These are phyloP conservation scores for Sebastes itinus DNA, from an alignment of 2,797 vertebrate species.

Conservation along the genomic window DNA sequence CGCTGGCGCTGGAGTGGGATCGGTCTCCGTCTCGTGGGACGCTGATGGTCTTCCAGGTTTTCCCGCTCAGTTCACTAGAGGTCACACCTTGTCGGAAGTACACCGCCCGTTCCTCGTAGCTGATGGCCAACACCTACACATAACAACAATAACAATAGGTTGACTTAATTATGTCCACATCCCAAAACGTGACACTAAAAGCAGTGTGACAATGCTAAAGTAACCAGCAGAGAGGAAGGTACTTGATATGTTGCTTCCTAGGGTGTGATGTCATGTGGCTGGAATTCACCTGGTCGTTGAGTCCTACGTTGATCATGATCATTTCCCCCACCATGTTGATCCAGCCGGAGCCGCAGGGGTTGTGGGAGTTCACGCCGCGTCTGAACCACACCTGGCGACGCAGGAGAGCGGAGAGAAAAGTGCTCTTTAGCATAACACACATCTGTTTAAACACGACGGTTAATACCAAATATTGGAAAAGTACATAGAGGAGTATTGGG, in stretches of 20 bases:
- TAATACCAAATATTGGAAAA: not conserved
- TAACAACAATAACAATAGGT: not conserved
- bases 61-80: slow-evolving; percentile 93
- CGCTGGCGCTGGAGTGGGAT: slow-evolving; percentile 89
- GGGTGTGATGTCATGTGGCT: not conserved
- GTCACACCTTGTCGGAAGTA: slow-evolving; percentile 95
- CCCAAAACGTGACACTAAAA: not conserved
- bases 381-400: slow-evolving; percentile 94
- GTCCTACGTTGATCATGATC: slow-evolving; percentile 93
- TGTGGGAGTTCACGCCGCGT: slow-evolving; percentile 94
- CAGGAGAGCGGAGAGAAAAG: not conserved
- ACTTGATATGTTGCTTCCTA: not conserved
- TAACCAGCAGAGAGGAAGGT: not conserved
- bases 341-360: slow-evolving; percentile 96
- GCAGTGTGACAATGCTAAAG: not conserved
- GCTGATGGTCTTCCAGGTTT: slow-evolving; percentile 90
- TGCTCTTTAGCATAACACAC: not conserved
- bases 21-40: slow-evolving; percentile 87
- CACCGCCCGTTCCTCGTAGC: slow-evolving; percentile 87
- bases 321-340: slow-evolving; percentile 97
- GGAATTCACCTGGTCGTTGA: slow-evolving; percentile 91
- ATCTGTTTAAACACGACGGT: not conserved
- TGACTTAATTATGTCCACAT: not conserved
- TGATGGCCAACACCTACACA: slow-evolving; percentile 90
- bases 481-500: not conserved